phyloP scores from a whole-genome alignment of 2,888 invertebrate genomes.

The Standfussiana lucernea region DNA sequence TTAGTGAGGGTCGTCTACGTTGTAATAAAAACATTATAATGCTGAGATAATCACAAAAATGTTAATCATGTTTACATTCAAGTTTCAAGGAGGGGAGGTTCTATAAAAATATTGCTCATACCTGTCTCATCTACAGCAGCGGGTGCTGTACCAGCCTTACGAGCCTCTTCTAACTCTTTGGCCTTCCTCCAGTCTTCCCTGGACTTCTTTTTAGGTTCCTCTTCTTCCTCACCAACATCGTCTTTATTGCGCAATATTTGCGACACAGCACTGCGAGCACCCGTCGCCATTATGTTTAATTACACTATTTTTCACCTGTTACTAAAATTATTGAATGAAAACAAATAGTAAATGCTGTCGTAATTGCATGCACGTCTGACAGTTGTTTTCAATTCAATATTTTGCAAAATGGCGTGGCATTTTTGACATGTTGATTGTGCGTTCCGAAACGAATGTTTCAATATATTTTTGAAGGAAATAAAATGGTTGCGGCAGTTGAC shows the following conservation, averaged over 20 bases:
- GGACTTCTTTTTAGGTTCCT: conserved; percentile 96
- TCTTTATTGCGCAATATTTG: conserved; percentile 93
- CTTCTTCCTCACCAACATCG: conserved; percentile 91
- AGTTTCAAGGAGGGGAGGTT: neutral
- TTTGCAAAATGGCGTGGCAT: conserved; percentile 56
- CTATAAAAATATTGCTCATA: conserved; percentile 59
- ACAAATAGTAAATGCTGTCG: neutral
- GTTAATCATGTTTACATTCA: conserved; percentile 18
- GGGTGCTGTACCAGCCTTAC: conserved; percentile 98
- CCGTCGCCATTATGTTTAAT: conserved; percentile 78
- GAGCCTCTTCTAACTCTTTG: conserved; percentile 99
- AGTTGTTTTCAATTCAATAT: neutral
- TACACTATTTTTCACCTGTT: conserved; percentile 1
- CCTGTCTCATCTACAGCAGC: conserved; percentile 96
- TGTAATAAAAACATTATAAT: neutral
- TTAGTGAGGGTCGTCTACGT: neutral
- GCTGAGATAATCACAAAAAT: neutral
- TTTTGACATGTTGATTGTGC: conserved; percentile 22
- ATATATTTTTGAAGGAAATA: too few relatives aligned
- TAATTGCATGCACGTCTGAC: conserved; percentile 8
- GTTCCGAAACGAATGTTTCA: conserved; percentile 39
- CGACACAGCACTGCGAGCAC: conserved; percentile 91
- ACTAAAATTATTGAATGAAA: neutral
- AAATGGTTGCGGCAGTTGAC: too few relatives aligned
- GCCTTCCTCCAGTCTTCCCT: conserved; percentile 99